Evolutionary conservation across 1,140 invertebrate genomes (phyloP).

Genomic region (Eriosoma lanigerum): DNA sequence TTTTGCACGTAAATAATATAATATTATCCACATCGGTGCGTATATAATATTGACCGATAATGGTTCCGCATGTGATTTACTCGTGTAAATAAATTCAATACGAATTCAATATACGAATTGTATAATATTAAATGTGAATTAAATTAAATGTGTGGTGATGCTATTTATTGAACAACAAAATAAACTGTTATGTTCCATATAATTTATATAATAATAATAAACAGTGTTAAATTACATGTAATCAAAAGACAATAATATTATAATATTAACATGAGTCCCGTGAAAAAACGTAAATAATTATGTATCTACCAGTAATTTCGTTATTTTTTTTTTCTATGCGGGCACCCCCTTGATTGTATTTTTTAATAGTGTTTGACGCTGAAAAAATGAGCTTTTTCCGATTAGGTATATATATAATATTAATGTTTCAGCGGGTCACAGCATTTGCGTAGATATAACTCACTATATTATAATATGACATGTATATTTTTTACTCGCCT

Average conservation of each 20-base stretch:
- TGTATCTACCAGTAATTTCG: background rate
- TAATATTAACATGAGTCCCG: background rate
- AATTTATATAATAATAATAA: too few relatives aligned
- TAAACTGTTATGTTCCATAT: too few relatives aligned
- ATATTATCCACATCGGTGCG: too few relatives aligned
- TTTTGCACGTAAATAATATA: background rate
- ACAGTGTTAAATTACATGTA: too few relatives aligned
- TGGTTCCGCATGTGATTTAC: too few relatives aligned
- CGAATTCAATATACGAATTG: too few relatives aligned
- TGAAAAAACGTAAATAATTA: background rate
- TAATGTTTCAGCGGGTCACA: background rate
- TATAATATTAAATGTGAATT: too few relatives aligned
- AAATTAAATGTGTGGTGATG: too few relatives aligned
- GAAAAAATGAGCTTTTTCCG: background rate
- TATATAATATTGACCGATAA: too few relatives aligned
- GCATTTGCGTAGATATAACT: background rate
- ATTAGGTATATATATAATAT: background rate
- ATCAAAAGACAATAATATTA: too few relatives aligned
- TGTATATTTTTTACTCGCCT: background rate
- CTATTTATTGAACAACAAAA: too few relatives aligned
- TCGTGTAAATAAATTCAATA: too few relatives aligned
- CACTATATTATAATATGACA: background rate
- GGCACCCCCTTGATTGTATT: background rate
- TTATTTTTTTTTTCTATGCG: background rate
- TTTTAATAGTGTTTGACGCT: background rate